Evolutionary conservation across 2,888 invertebrate genomes (phyloP).

Genomic region (Drosophila picticornis): DNA sequence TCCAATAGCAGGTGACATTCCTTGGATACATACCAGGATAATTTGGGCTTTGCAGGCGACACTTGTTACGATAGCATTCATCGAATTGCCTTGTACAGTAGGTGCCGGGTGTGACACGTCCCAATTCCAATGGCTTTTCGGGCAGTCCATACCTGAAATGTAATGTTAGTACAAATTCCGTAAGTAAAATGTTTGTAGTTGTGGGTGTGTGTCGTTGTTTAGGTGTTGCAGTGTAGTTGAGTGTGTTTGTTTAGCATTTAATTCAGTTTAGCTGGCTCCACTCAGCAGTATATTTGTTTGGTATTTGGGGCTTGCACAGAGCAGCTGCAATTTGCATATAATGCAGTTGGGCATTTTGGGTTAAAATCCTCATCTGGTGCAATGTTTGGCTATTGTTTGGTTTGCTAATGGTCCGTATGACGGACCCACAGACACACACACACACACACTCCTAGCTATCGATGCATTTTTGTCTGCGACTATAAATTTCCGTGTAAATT

Average conservation of each 20-base stretch:
- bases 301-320: slow-evolving; percentile 42
- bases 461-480: slow-evolving; percentile 32
- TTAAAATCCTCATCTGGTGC: slow-evolving; percentile 30
- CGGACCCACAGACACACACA: slow-evolving; percentile 11
- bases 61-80: slow-evolving; percentile 93
- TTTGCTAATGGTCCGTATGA: slow-evolving; percentile 65
- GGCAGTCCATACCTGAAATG: slow-evolving; percentile 89
- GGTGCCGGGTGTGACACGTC: slow-evolving; percentile 93
- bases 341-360: slow-evolving; percentile 57
- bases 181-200: slow-evolving; percentile 16
- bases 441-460: slow-evolving; percentile 3
- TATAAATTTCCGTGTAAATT: slow-evolving; percentile 59
- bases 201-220: background rate
- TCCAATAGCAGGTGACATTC: slow-evolving; percentile 96
- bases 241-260: slow-evolving; percentile 51
- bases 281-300: slow-evolving; percentile 49
- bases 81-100: slow-evolving; percentile 94
- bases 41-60: slow-evolving; percentile 95
- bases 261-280: slow-evolving; percentile 51
- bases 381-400: slow-evolving; percentile 64
- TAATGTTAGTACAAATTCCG: slow-evolving; percentile 24
- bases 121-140: slow-evolving; percentile 92
- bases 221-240: slow-evolving; percentile 12
- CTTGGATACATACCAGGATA: slow-evolving; percentile 93
- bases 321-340: slow-evolving; percentile 72